A percentile compares a stretch with the other conserved stretches of the same genome.
These are phyloP conservation scores for Tipula unca DNA, from an alignment of 2,888 invertebrate genomes.

Conservation along the genomic window DNA sequence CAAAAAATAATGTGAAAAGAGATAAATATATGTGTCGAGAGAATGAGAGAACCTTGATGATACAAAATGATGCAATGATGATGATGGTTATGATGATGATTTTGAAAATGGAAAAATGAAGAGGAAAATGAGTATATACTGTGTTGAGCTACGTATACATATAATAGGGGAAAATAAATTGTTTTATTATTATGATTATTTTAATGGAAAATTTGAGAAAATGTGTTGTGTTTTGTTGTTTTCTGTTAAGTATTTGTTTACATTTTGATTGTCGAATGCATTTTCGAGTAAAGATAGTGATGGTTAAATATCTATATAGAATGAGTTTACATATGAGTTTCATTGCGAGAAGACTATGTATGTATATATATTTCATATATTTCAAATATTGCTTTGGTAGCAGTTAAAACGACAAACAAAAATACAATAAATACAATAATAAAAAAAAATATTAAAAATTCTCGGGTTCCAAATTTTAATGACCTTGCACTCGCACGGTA, in stretches of 20 bases:
- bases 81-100: not conserved
- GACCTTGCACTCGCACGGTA: too few species aligned
- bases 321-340: too few species aligned
- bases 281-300: not conserved
- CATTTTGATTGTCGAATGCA: not conserved
- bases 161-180: not conserved
- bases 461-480: too few species aligned
- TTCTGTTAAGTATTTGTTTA: not conserved
- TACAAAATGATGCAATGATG: not conserved
- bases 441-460: too few species aligned
- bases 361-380: too few species aligned
- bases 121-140: not conserved
- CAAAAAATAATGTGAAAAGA: not conserved
- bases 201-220: not conserved
- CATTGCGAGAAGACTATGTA: too few species aligned
- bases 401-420: too few species aligned
- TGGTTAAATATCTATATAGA: not conserved
- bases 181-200: not conserved
- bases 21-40: not conserved
- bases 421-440: too few species aligned
- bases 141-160: not conserved
- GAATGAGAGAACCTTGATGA: not conserved
- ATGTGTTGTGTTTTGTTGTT: not conserved
- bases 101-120: not conserved
- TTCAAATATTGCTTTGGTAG: too few species aligned